phyloP scores from a whole-genome alignment of 2,113 vertebrate species.

The Rhodinocichla rosea region DNA sequence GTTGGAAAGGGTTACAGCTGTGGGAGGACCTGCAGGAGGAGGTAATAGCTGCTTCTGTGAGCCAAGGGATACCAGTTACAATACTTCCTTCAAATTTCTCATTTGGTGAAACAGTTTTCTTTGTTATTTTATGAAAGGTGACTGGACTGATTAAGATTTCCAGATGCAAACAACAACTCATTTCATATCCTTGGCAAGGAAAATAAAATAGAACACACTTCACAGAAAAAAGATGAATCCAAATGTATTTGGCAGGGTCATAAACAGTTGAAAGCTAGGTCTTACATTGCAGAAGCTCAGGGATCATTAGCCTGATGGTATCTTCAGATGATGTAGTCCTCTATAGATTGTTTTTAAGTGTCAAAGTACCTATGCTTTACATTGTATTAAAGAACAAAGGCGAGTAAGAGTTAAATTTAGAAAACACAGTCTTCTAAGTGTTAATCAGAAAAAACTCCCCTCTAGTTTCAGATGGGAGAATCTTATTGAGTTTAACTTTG shows the following conservation, averaged over 20 bases:
- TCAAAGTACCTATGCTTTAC: neutral
- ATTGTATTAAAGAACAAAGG: neutral
- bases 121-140: slow-evolving; percentile 68
- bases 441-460: neutral
- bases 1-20: slow-evolving; percentile 58
- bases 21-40: slow-evolving; percentile 64
- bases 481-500: neutral
- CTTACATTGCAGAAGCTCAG: neutral
- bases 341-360: neutral
- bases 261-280: neutral
- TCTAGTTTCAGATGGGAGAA: neutral
- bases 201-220: neutral
- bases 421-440: neutral
- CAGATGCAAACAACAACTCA: slow-evolving; percentile 35
- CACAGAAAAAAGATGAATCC: neutral
- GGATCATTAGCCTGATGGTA: neutral
- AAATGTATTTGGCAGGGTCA: neutral
- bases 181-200: neutral
- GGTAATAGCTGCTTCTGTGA: slow-evolving; percentile 62
- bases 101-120: slow-evolving; percentile 65
- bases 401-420: neutral
- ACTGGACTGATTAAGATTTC: slow-evolving; percentile 48
- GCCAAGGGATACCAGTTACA: slow-evolving; percentile 57
- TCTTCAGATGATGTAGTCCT: neutral
- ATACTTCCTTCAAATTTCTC: slow-evolving; percentile 62